Evolutionary conservation across 2,113 vertebrate genomes (phyloP), one percentile per base, ranked within the genome.

Genomic region (Phalacrocorax aristotelis): DNA sequence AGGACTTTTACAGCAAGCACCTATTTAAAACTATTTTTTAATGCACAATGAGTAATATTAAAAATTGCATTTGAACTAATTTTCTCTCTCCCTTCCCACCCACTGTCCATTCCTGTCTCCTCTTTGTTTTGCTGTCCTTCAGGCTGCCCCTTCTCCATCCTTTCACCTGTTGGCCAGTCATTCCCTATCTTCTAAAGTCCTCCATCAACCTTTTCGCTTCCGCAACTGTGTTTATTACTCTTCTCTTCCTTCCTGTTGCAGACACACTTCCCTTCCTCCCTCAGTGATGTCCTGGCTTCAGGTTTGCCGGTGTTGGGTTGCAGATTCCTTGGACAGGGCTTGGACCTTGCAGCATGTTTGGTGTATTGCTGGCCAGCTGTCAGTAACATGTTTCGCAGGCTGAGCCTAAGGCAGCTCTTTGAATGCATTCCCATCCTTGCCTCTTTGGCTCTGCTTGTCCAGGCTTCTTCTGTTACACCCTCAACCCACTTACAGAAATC

Each of bases 401-500:
- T 60, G 75, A 85, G 82, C 51, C 66, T 36, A 25, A 11, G 14
- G 80, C 46, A 4, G 88, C 80, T 82, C 75, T 82, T 74, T 79
- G 87, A 92, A 46, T 34, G 22, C 58, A 11, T 74, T 95, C 91
- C 87, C 58, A 5, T 49, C 42, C 55, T 57, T 48, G 34, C 49
- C 40, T 69, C 93, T n/a, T 76, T 69, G 27, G 61, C 82, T 88
- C 75, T 57, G 58, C 75, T 70, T 66, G 38, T 20, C 91, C 75
- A 38, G 69, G 70, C 82, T 92, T 76, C 95, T 96, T 79, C 90
- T 77, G 44, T 90, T 90, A 90, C 78, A 76, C 36, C 54, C 46
- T 52, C 88, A 95, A 61, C 38, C 70, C 29, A 22, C 83, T 87
- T 83, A 61, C 54, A 85, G 82, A 85, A 95, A 85, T 72, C 66